Evolutionary conservation across 1,140 invertebrate genomes (phyloP).

Genomic region (Drosophila littoralis): DNA sequence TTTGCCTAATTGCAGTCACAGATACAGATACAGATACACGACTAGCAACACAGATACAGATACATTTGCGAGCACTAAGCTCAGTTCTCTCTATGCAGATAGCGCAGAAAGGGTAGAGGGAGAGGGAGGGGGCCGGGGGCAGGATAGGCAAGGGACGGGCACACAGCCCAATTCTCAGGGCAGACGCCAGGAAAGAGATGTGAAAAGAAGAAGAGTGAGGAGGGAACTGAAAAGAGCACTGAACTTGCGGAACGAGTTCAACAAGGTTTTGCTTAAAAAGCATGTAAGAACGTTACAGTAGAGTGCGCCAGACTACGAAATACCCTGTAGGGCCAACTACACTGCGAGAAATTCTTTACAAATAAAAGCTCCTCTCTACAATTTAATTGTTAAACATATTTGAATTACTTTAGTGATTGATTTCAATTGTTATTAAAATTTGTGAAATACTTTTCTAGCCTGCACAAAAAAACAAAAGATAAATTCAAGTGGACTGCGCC

Average conservation of each 20-base stretch:
- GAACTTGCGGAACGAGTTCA: conserved; percentile 46
- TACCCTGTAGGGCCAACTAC: background rate
- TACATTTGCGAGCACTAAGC: conserved; percentile 5
- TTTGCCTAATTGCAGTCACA: conserved; percentile 49
- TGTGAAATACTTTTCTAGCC: too few species aligned
- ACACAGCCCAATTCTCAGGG: conserved; percentile 27
- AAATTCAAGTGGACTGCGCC: too few species aligned
- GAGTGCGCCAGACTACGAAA: background rate
- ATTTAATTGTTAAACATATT: too few species aligned
- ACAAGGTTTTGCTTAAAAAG: conserved; percentile 26
- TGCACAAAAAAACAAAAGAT: too few species aligned
- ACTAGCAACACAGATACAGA: background rate
- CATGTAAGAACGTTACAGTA: background rate
- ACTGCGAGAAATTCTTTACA: too few species aligned
- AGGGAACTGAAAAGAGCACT: conserved; percentile 1
- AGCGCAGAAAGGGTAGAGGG: conserved; percentile 19
- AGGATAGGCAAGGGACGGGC: background rate
- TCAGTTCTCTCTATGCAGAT: conserved; percentile 12
- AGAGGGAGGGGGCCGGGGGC: conserved; percentile 13
- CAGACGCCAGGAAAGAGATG: background rate
- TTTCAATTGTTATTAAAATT: too few species aligned
- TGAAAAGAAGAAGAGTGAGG: background rate
- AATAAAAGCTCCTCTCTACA: too few species aligned
- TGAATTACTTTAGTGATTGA: too few species aligned
- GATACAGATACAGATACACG: conserved; percentile 19